Conservation (phyloP, 2,797 vertebrate species). For the Borostomias antarcticus region DNA sequence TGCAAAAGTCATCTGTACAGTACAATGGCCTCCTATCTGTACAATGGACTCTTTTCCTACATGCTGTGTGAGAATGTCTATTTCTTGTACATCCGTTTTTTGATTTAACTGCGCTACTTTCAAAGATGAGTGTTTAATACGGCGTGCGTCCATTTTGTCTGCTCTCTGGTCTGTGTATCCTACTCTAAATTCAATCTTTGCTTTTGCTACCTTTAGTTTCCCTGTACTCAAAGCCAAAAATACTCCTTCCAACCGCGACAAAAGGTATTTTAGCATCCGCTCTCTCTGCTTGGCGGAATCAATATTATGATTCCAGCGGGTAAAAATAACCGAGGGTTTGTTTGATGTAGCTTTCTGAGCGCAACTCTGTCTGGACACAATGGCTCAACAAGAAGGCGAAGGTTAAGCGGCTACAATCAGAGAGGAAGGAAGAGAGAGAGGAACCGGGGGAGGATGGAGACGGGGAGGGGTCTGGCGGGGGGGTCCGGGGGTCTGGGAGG, state of each 20-base stretch:
- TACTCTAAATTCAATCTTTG: background rate
- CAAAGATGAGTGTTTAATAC: no score
- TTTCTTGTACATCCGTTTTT: background rate
- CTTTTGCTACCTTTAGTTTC: background rate
- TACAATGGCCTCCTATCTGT: no score
- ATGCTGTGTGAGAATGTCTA: no score
- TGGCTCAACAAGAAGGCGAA: background rate
- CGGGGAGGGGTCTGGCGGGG: background rate
- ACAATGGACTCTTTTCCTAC: no score
- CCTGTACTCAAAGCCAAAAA: constrained; percentile 4
- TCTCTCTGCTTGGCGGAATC: constrained; percentile 9
- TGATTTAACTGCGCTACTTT: no score
- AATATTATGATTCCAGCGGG: constrained; percentile 17
- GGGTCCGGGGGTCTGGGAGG: background rate
- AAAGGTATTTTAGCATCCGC: constrained; percentile 7
- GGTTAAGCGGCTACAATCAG: background rate
- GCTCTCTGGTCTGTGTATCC: background rate
- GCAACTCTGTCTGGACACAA: background rate
- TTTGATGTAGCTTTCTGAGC: constrained; percentile 26
- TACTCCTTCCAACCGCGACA: background rate
- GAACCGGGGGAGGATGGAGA: constrained; percentile 1
- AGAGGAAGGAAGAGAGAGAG: constrained; percentile 16
- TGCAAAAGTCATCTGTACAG: no score
- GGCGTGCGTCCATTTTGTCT: no score
- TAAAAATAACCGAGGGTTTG: constrained; percentile 25